These are phyloP conservation scores for Sminthopsis crassicaudata DNA, from an alignment of 2,113 vertebrate species.

Conservation along the genomic window DNA sequence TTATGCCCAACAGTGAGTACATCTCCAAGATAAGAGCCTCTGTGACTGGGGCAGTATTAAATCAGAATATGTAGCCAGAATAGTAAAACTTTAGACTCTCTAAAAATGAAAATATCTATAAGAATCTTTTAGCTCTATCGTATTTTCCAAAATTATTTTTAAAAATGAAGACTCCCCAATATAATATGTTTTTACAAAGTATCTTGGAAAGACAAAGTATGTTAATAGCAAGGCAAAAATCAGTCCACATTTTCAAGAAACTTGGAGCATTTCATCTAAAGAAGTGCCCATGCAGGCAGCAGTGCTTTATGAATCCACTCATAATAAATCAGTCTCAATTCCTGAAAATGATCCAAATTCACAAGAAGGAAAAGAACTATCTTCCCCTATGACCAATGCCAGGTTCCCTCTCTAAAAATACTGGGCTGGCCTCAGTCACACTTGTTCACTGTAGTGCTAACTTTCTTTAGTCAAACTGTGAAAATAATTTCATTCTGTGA, in stretches of 20 bases:
- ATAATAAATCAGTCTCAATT: neutral
- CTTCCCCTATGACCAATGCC: neutral
- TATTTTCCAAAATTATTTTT: constrained; percentile 23
- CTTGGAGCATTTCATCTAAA: neutral
- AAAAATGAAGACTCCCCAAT: neutral
- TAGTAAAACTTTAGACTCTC: neutral
- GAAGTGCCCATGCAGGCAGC: neutral
- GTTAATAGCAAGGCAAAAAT: neutral
- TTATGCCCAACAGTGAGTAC: neutral
- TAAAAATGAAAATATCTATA: neutral
- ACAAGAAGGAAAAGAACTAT: neutral
- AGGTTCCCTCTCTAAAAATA: neutral
- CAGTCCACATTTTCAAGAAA: neutral
- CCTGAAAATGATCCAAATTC: neutral
- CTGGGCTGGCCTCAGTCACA: neutral
- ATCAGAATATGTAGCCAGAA: neutral
- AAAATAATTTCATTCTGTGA: neutral
- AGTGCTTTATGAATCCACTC: neutral
- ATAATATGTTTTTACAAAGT: neutral
- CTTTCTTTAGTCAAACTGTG: neutral
- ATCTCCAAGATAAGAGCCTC: neutral
- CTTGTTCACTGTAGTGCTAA: neutral
- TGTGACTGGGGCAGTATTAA: constrained; percentile 19
- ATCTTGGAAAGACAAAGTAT: neutral
- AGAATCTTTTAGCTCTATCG: constrained; percentile 4